phyloP scores from a whole-genome alignment of 1,140 invertebrate species.

The Brachionus paranguensis region DNA sequence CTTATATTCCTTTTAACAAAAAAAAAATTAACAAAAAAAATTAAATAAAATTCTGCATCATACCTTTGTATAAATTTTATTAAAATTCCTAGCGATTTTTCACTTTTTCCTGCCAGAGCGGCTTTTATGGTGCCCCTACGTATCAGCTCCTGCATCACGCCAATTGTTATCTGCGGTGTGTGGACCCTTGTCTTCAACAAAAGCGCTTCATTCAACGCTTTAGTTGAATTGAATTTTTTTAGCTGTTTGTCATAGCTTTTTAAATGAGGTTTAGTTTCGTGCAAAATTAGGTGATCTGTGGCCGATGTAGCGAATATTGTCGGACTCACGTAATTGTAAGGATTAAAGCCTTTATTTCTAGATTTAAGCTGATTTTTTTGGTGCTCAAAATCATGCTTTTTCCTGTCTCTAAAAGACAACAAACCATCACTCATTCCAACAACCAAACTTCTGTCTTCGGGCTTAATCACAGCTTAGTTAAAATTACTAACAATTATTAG shows the following conservation, averaged over 20 bases:
- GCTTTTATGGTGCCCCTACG: constrained; percentile 50
- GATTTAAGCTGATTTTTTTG: not conserved
- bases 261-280: constrained; percentile 45
- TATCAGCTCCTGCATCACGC: constrained; percentile 72
- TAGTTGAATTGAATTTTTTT: constrained; percentile 72
- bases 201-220: constrained; percentile 68
- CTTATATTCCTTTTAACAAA: constrained; percentile 61
- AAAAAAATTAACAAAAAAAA: not conserved
- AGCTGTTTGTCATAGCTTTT: constrained; percentile 64
- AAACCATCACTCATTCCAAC: constrained; percentile 87
- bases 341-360: constrained; percentile 28
- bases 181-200: constrained; percentile 54
- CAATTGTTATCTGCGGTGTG: constrained; percentile 69
- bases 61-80: constrained; percentile 65
- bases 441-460: constrained; percentile 74
- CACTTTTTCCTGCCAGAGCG: constrained; percentile 66
- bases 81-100: constrained; percentile 63
- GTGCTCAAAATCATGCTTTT: constrained; percentile 51
- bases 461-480: constrained; percentile 50
- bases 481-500: no score
- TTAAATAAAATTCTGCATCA: not conserved
- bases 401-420: constrained; percentile 73
- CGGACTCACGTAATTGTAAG: constrained; percentile 20
- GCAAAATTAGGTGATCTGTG: constrained; percentile 46
- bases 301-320: not conserved